Percentiles rank a stretch among this genome's conserved stretches.
Evolutionary conservation across 2,797 vertebrate genomes (phyloP).

Genomic region (Ambastaia sidthimunki): DNA sequence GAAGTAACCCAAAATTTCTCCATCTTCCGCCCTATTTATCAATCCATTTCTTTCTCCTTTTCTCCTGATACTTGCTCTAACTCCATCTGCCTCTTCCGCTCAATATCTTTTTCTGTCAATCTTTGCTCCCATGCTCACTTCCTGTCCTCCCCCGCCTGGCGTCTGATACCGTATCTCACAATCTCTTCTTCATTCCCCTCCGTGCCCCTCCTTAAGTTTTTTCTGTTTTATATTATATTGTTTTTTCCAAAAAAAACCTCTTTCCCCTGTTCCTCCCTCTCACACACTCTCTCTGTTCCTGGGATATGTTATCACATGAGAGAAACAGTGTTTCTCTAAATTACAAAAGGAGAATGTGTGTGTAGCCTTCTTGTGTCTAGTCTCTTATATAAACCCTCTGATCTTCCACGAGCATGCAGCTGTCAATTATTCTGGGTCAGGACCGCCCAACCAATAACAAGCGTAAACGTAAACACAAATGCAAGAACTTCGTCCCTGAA

Average conservation of each 20-base stretch:
- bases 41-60: conserved; percentile 52
- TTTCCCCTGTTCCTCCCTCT: conserved; percentile 18
- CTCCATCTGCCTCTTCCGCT: conserved; percentile 40
- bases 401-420: conserved; percentile 11
- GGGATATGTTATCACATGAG: neutral
- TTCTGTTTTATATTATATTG: neutral
- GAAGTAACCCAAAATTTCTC: conserved; percentile 38
- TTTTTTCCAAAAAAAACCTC: conserved; percentile 19
- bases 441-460: conserved; percentile 1
- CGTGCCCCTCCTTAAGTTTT: neutral
- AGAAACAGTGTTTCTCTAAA: conserved; percentile 19
- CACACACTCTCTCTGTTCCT: conserved; percentile 27
- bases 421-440: conserved; percentile 24
- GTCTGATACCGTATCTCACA: conserved; percentile 51
- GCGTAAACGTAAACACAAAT: neutral
- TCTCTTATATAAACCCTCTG: conserved; percentile 51
- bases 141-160: conserved; percentile 40
- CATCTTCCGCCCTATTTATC: conserved; percentile 47
- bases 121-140: conserved; percentile 37
- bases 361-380: conserved; percentile 45
- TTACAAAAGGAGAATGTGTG: conserved; percentile 18
- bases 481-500: neutral
- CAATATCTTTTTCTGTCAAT: conserved; percentile 66
- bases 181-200: conserved; percentile 32
- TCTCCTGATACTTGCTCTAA: conserved; percentile 40